These are phyloP conservation scores for Clitarchus hookeri DNA, from an alignment of 2,888 invertebrate genomes.

Conservation along the genomic window DNA sequence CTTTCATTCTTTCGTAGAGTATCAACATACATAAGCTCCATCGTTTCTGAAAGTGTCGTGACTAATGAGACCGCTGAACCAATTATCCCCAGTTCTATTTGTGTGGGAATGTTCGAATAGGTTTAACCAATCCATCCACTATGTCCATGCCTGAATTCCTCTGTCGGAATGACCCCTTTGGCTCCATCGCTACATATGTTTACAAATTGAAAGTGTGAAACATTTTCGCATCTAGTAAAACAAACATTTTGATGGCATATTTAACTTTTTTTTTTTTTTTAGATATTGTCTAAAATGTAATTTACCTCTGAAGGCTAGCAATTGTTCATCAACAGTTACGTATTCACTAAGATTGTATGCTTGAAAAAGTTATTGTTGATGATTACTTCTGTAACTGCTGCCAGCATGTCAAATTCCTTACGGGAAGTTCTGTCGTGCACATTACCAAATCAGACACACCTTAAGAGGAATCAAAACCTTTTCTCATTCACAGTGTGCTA, in stretches of 20 bases:
- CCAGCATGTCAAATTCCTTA: neutral
- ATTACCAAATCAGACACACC: neutral
- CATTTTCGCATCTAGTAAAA: neutral
- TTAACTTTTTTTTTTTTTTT: neutral
- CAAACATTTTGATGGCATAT: neutral
- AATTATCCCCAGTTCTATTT: constrained; percentile 15
- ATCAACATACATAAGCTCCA: neutral
- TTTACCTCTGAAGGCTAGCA: neutral
- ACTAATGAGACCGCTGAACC: constrained; percentile 21
- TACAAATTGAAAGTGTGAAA: too few species aligned
- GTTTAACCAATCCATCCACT: neutral
- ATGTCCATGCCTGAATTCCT: constrained; percentile 10
- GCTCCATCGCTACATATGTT: too few species aligned
- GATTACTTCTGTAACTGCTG: neutral
- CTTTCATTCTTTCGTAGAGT: constrained; percentile 6
- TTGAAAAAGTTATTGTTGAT: neutral
- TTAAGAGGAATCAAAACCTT: neutral
- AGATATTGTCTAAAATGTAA: neutral
- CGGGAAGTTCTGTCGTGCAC: neutral
- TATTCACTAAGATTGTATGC: neutral
- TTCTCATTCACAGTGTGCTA: neutral
- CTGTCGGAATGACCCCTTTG: neutral
- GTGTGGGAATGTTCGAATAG: constrained; percentile 12
- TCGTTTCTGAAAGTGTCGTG: neutral
- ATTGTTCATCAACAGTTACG: neutral